Base-by-base conservation (phyloP, 2,113 vertebrate genomes). In the Paramisgurnus dabryanus region DNA sequence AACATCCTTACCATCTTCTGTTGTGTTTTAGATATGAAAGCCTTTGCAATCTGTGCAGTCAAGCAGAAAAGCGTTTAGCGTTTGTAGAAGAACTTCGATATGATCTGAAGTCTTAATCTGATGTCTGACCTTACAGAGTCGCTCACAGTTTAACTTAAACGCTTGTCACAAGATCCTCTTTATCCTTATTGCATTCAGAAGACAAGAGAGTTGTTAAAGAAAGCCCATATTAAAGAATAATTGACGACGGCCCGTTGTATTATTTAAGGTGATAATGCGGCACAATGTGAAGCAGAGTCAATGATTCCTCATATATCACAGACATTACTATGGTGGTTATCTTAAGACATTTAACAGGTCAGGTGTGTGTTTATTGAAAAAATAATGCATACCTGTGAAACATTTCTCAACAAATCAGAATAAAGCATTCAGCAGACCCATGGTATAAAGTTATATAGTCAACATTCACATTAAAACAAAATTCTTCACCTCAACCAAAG, bases 1-100 rank as follows among this genome's bases (percentile, higher is more conserved):
- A 76, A 76, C 18, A 41, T 76, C 15, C 73, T 65, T 76, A 45
- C 60, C 63, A 77, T 77, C 63, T 22, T 66, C 63, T 55, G 27
- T 15, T 6, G 9, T 77, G 45, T 77, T 40, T 40, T 66, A 66
- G 63, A 76, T 65, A 77, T 66, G 75, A 9, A 77, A 77, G 15
- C 22, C 71, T 15, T 18, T 77, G 47, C 55, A 55, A 77, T 66
- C 49, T 53, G 47, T 77, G 75, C 7, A 66, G 75, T 53, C 61
- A 55, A 13, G 45, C 27, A 77, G 63, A 77, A 66, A 77, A 13
- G 17, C 17, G 39, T 77, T 66, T 64, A 0, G 22, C 1, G 27
- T 15, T 22, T 39, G 4, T 27, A 13, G 5, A 13, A 27, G 39
- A 13, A 27, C 6, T 18, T 66, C 7, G 45, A 13, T 6, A 7